Percentiles rank a stretch among this genome's conserved stretches.
phyloP scores from a whole-genome alignment of 2,888 invertebrate genomes.

The Microctonus aethiopoides region DNA sequence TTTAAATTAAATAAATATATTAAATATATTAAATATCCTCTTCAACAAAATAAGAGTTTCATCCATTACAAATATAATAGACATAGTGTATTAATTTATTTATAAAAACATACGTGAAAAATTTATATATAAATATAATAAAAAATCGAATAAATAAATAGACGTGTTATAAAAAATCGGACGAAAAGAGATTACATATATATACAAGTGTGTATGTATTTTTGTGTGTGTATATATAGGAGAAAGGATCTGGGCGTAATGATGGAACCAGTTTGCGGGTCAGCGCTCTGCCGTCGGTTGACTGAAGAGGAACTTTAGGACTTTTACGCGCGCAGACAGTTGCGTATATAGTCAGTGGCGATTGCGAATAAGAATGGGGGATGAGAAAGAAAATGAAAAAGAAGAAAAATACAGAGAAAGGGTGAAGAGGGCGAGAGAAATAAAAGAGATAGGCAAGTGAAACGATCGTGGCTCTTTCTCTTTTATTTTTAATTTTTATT shows the following conservation, averaged over 20 bases:
- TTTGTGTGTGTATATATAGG: conserved; percentile 1
- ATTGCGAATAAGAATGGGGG: conserved; percentile 14
- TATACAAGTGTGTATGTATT: conserved; percentile 7
- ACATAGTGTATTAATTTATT: too few relatives aligned
- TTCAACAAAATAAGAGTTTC: too few relatives aligned
- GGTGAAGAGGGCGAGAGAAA: too few relatives aligned
- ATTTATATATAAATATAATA: background rate
- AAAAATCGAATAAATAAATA: background rate
- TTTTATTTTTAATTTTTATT: too few relatives aligned
- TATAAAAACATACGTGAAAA: background rate
- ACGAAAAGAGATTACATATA: conserved; percentile 10
- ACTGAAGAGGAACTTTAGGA: conserved; percentile 38
- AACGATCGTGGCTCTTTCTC: too few relatives aligned
- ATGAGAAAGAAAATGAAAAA: background rate
- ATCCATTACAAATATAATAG: too few relatives aligned
- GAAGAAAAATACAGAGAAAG: too few relatives aligned
- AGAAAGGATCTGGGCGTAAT: conserved; percentile 47
- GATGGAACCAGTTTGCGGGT: conserved; percentile 64
- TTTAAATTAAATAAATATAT: background rate
- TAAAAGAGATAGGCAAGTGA: too few relatives aligned
- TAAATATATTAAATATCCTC: background rate
- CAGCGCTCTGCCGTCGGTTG: conserved; percentile 56
- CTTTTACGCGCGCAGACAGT: background rate
- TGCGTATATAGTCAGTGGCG: background rate
- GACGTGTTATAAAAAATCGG: conserved; percentile 20